Base-by-base conservation (phyloP, 2,888 invertebrate genomes). In the Ditula angustiorana region DNA sequence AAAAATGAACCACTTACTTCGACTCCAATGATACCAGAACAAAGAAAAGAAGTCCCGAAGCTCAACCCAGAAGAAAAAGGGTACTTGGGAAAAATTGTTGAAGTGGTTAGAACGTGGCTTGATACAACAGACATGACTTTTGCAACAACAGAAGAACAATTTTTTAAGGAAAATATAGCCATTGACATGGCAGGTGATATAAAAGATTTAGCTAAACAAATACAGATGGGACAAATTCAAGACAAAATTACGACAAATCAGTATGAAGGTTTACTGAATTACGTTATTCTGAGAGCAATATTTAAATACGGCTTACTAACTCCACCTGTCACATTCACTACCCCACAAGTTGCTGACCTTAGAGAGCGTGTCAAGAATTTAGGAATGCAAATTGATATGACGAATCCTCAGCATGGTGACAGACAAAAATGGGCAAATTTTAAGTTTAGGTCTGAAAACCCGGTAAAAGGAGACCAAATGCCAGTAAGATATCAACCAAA, bases 181-280 rank as follows among this genome's bases (percentile, higher is more conserved):
- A 68, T 73, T 46, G 83, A 86, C 67, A 74, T 86, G 66, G 79
- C 83, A 19, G 78, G 78, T 5, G 79, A 81, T 5, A 71, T 86
- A n/a, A 74, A 77, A 67, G 83, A 83, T 60, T 71, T 77, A 61
- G 66, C 69, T 2, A 85, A 82, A 66, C 46, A 79, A 44, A 74
- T 74, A 26, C 81, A 84, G 64, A 37, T 81, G 37, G 67, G 72
- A 10, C 71, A 37, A 67, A 74, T 5, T 28, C 69, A 53, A 64
- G 70, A n/a, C 61, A 50, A 5, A 75, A 80, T 37, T 73, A 67
- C 44, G 69, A 78, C n/a, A 1, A n/a, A n/a, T 8, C 8, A 23
- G 21, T 53, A 8, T n/a, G 55, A 56, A 16, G 74, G 76, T 23
- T 70, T 74, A 60, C 67, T 76, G 16, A 69, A 68, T 19, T 80